phyloP scores from a whole-genome alignment of 2,113 vertebrate genomes.

The Rhea americana region DNA sequence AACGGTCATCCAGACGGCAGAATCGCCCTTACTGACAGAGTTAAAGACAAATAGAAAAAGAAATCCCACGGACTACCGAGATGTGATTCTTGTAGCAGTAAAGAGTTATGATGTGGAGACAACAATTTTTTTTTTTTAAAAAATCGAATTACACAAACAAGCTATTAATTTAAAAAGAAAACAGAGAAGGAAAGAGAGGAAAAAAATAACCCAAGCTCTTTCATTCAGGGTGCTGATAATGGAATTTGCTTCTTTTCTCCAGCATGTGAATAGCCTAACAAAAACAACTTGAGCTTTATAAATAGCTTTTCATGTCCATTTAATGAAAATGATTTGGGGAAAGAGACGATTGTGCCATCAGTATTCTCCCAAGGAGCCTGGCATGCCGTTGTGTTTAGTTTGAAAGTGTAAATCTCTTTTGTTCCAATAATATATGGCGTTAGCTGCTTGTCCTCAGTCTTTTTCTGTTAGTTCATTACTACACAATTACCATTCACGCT shows the following conservation, averaged over 20 bases:
- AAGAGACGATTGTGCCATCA: conserved; percentile 85
- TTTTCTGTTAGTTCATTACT: conserved; percentile 99
- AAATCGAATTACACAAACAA: conserved; percentile 62
- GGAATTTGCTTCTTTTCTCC: conserved; percentile 90
- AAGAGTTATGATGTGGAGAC: neutral
- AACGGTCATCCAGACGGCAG: too few species aligned
- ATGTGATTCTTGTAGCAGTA: neutral
- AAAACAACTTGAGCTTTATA: conserved; percentile 92
- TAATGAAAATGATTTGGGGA: conserved; percentile 94
- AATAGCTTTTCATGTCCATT: conserved; percentile 98
- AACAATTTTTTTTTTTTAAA: neutral
- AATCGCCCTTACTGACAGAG: too few species aligned
- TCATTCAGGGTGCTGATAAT: conserved; percentile 87
- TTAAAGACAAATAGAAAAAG: neutral
- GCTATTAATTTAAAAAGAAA: conserved; percentile 61
- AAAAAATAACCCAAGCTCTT: conserved; percentile 44
- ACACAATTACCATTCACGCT: conserved; percentile 98
- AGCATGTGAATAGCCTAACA: conserved; percentile 83
- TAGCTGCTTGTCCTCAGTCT: conserved; percentile 94
- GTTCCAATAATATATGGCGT: conserved; percentile 97
- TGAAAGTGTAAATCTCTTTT: conserved; percentile 99
- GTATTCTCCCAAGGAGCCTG: conserved; percentile 89
- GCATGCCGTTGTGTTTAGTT: conserved; percentile 97
- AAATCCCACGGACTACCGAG: neutral
- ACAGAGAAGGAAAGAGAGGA: neutral